phyloP scores from a whole-genome alignment of 2,888 invertebrate genomes.

The Bimastos eiseni region DNA sequence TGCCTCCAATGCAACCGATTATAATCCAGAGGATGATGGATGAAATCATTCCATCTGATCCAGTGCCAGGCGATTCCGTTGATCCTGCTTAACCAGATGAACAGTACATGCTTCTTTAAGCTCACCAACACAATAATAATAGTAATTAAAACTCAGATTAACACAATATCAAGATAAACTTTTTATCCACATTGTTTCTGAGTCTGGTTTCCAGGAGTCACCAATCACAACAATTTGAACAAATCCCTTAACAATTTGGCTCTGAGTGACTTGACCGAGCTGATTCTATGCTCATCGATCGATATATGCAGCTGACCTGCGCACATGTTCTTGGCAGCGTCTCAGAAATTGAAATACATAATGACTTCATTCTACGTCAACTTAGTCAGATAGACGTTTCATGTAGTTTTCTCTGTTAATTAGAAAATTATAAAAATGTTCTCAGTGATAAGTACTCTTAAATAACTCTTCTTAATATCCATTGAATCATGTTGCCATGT shows the following conservation, averaged over 20 bases:
- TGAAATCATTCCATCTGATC: slow-evolving; percentile 63
- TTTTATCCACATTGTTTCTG: not conserved
- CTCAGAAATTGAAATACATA: not conserved
- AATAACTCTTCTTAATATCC: not conserved
- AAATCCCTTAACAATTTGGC: no score
- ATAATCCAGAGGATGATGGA: slow-evolving; percentile 70
- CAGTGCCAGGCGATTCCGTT: not conserved
- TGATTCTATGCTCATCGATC: not conserved
- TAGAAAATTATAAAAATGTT: not conserved
- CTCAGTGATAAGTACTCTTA: not conserved
- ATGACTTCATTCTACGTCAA: not conserved
- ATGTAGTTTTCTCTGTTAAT: not conserved
- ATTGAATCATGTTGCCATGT: not conserved
- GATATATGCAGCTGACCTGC: no score
- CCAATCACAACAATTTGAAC: no score
- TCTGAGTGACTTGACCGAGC: no score
- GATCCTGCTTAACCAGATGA: slow-evolving; percentile 13
- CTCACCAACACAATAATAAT: not conserved
- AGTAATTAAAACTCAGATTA: not conserved
- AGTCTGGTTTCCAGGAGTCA: no score
- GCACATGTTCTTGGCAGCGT: not conserved
- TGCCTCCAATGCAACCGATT: slow-evolving; percentile 66
- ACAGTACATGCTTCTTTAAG: not conserved
- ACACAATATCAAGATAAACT: not conserved
- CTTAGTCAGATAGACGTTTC: not conserved